Base-by-base conservation (phyloP, 2,888 invertebrate species). In the Magallana nippona region DNA sequence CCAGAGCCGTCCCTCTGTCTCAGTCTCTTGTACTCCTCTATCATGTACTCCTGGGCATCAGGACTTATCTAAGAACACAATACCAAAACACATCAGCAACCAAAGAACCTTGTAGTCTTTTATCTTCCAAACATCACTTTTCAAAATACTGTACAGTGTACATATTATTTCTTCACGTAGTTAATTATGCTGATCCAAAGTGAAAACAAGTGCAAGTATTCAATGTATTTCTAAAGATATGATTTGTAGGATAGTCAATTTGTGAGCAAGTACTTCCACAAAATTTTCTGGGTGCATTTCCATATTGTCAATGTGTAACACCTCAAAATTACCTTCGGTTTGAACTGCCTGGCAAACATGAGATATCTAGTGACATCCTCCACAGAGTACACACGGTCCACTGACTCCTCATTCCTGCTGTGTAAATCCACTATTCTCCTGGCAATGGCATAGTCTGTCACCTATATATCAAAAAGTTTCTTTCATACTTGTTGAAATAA, bases 371-470 rank as follows among this genome's bases (percentile, higher is more conserved):
- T 95, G 85, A 99, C 96, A 93, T 99, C 99, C 82, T 98, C 97
- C 85, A 97, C 96, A 0, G 96, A 95, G 92, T 99, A 99, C 0
- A 97, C 95, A 83, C 96, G 96, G 87, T 97, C 97, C 19, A 97
- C 96, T 0, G 96, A 95, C 87, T 97, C 96, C 88, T 97, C 97
- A 84, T 97, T 96, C 91, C 97, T 97, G 83, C 97, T 96, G 89
- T 99, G 99, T 63, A 99, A 95, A 93, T 99, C 98, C 0, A 99
- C 96, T 84, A 99, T 99, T 93, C 98, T 97, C 87, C 97, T 96
- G 0, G 99, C 99, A 86, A 99, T 99, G 0, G 99, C 98, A 93
- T 98, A 99, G 95, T 99, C 99, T 0, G 97, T 96, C 90, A 98
- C 96, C 95, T 96, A 95, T 57, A 95, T 95, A 82, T 60, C 94